A percentile compares a stretch with the other conserved stretches of the same genome.
These are phyloP conservation scores for Eubasilissa splendida DNA, from an alignment of 2,888 invertebrate genomes.

Conservation along the genomic window DNA sequence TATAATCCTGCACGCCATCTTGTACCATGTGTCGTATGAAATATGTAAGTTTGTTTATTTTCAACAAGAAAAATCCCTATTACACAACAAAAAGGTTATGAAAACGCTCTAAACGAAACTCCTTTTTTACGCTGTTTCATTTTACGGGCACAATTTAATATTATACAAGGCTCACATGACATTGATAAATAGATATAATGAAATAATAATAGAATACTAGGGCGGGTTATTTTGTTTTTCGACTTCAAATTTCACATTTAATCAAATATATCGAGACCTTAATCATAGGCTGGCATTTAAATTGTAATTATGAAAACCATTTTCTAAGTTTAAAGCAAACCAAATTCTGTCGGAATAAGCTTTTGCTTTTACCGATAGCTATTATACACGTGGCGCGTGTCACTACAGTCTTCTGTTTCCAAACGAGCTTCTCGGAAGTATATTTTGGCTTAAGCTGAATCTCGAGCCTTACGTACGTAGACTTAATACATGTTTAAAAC, in stretches of 20 bases:
- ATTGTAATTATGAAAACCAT: not conserved
- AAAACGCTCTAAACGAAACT: not conserved
- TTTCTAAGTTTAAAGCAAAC: constrained; percentile 6
- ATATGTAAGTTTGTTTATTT: constrained; percentile 31
- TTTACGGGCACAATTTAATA: constrained; percentile 4
- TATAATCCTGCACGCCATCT: not conserved
- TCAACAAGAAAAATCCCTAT: constrained; percentile 3
- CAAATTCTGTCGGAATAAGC: constrained; percentile 14
- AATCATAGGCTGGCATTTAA: too few species aligned
- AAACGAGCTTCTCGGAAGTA: constrained; percentile 9
- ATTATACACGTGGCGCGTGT: constrained; percentile 17
- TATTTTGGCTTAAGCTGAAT: constrained; percentile 12
- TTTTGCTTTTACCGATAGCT: constrained; percentile 20
- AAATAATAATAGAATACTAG: too few species aligned
- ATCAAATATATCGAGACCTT: not conserved
- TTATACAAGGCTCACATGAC: not conserved
- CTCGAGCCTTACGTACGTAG: constrained; percentile 12
- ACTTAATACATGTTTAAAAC: constrained; percentile 18
- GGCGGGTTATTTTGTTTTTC: too few species aligned
- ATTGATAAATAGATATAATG: not conserved
- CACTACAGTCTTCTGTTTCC: not conserved
- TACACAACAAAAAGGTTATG: constrained; percentile 9
- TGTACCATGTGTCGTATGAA: constrained; percentile 17
- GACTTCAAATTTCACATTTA: too few species aligned
- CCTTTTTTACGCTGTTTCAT: not conserved